Conservation (phyloP, 2,113 vertebrate genomes). For the Bubalus kerabau region DNA sequence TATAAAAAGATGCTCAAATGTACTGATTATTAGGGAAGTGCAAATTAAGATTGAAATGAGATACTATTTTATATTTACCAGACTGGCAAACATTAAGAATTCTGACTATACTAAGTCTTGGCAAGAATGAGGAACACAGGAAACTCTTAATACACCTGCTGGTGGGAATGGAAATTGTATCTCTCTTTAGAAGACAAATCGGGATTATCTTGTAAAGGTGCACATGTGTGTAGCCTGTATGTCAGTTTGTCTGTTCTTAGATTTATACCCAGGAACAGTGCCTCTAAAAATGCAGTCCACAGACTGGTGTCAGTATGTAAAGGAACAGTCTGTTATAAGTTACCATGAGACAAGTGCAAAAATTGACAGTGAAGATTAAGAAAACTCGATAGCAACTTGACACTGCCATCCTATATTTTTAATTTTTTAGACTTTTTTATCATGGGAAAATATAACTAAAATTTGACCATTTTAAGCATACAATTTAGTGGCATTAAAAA, state of each 20-base stretch:
- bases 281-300: neutral
- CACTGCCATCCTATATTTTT: neutral
- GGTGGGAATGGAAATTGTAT: neutral
- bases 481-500: neutral
- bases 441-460: neutral
- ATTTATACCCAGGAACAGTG: neutral
- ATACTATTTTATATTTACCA: neutral
- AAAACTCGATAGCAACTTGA: neutral
- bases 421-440: neutral
- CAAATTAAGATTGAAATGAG: constrained; percentile 30
- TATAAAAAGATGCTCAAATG: constrained; percentile 4
- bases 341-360: neutral
- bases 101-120: neutral
- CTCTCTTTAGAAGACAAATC: neutral
- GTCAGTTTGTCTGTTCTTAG: neutral
- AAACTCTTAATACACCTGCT: neutral
- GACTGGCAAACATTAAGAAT: neutral
- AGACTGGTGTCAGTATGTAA: neutral
- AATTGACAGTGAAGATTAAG: neutral
- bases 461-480: neutral
- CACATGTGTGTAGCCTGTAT: neutral
- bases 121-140: neutral
- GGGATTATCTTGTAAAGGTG: neutral
- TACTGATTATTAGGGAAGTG: constrained; percentile 15
- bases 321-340: neutral